Evolutionary conservation across 2,888 invertebrate species (phyloP).

Genomic region (Amphipyra tragopoginis): DNA sequence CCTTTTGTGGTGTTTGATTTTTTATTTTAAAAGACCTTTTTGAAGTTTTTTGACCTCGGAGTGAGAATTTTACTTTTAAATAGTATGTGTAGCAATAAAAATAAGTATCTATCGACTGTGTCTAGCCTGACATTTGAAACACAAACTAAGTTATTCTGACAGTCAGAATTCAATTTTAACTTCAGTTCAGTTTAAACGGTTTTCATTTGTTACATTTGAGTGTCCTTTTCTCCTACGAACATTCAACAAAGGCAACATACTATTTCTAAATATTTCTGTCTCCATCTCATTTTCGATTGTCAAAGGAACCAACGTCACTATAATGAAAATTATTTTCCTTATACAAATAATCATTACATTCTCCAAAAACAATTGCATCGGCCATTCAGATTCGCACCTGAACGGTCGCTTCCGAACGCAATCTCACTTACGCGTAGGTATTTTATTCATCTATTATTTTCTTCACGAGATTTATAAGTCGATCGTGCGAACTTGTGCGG

Average conservation of each 20-base stretch:
- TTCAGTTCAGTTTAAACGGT: conserved; percentile 2
- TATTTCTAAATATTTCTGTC: too few relatives aligned
- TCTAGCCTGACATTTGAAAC: not conserved
- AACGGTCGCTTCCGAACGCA: conserved; percentile 18
- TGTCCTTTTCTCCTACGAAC: too few relatives aligned
- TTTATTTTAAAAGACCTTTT: conserved; percentile 34
- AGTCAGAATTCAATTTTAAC: not conserved
- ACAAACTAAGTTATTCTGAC: not conserved
- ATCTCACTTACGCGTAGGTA: conserved; percentile 52
- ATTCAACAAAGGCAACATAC: too few relatives aligned
- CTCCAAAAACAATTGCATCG: conserved; percentile 25
- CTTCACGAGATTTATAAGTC: conserved; percentile 66
- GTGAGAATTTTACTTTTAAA: not conserved
- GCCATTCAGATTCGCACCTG: conserved; percentile 27
- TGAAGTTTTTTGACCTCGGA: not conserved
- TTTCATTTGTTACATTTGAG: conserved; percentile 1
- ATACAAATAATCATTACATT: conserved; percentile 12
- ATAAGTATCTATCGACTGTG: conserved; percentile 1
- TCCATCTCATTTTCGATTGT: too few relatives aligned
- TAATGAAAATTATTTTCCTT: conserved; percentile 1
- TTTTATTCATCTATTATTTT: conserved; percentile 64
- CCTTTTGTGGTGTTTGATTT: conserved; percentile 48
- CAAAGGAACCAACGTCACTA: too few relatives aligned
- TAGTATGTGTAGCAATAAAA: not conserved
- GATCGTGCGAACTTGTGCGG: conserved; percentile 61